A percentile compares a stretch with the other conserved stretches of the same genome.
Evolutionary conservation across 2,888 invertebrate species (phyloP).

Genomic region (Troglohyphantes excavatus): DNA sequence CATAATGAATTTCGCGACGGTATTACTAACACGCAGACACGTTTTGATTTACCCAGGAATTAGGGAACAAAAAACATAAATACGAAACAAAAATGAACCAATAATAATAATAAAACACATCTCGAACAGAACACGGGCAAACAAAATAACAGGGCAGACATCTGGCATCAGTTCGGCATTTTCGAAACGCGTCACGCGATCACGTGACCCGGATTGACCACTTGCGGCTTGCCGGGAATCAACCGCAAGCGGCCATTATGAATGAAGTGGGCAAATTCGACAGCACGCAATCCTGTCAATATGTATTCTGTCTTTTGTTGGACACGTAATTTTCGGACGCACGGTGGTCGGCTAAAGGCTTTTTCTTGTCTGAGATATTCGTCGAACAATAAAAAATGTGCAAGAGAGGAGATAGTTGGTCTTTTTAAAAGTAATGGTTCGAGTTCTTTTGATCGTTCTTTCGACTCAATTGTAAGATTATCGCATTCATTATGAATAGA

Average conservation of each 20-base stretch:
- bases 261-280: not conserved
- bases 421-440: not conserved
- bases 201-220: constrained; percentile 52
- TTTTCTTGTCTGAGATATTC: constrained; percentile 62
- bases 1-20: constrained; percentile 8
- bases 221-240: constrained; percentile 54
- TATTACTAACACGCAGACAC: constrained; percentile 28
- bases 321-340: constrained; percentile 47
- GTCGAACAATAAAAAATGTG: constrained; percentile 8
- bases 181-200: constrained; percentile 60
- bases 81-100: constrained; percentile 25
- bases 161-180: constrained; percentile 54
- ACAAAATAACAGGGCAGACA: constrained; percentile 58
- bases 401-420: not conserved
- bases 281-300: constrained; percentile 63
- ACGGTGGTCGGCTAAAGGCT: constrained; percentile 63
- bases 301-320: constrained; percentile 46
- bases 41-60: constrained; percentile 27
- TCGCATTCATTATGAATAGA: not conserved
- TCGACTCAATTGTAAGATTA: not conserved
- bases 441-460: not conserved
- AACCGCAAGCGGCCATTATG: constrained; percentile 61
- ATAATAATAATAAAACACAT: constrained; percentile 15
- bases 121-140: constrained; percentile 38
- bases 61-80: constrained; percentile 12